Evolutionary conservation across 2,797 vertebrate species (phyloP).

Genomic region (Acridotheres tristis): DNA sequence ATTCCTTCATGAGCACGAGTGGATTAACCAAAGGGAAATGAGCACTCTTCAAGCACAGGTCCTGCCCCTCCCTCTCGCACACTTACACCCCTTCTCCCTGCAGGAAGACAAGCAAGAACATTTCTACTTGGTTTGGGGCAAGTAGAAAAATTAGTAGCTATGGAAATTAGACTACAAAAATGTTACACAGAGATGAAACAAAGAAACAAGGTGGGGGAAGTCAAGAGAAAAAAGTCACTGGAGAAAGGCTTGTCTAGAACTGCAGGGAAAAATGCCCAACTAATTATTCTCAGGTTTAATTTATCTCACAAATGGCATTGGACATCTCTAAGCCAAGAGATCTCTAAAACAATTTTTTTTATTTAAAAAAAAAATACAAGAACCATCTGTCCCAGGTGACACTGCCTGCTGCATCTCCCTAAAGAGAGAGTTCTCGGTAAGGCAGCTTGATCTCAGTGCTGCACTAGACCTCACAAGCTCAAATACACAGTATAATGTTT

Average conservation of each 20-base stretch:
- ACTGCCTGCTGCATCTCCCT: not conserved
- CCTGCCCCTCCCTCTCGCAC: not conserved
- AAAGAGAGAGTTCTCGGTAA: not conserved
- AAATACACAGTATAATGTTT: not conserved
- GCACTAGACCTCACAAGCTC: not conserved
- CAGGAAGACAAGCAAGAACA: not conserved
- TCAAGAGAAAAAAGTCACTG: not conserved
- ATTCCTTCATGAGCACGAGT: not conserved
- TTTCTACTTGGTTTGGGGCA: not conserved
- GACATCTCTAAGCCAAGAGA: not conserved
- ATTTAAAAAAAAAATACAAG: not conserved
- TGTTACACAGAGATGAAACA: not conserved
- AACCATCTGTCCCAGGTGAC: not conserved
- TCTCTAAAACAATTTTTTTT: not conserved
- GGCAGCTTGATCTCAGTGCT: not conserved
- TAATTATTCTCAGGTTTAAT: not conserved
- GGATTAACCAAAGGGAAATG: slow-evolving; percentile 19
- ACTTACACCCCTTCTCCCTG: not conserved
- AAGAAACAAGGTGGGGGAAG: not conserved
- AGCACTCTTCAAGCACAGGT: not conserved
- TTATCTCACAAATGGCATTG: not conserved
- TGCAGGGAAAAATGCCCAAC: not conserved
- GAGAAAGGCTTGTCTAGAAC: not conserved
- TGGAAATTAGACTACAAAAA: not conserved
- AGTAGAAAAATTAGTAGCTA: not conserved